phyloP scores from a whole-genome alignment of 2,797 vertebrate species.

The Helostoma temminkii region DNA sequence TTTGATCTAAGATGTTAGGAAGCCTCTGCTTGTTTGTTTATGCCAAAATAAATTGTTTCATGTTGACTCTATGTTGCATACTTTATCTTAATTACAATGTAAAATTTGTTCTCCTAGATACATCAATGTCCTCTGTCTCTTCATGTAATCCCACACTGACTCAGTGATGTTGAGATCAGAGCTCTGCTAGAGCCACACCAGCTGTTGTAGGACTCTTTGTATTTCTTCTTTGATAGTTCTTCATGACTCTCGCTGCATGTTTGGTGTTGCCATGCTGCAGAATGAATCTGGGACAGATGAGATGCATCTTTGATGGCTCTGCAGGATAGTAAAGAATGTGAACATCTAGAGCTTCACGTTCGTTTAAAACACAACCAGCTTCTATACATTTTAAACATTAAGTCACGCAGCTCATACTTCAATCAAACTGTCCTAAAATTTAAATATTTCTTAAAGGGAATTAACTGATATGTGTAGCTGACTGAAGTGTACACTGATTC shows the following conservation, averaged over 20 bases:
- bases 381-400: background rate
- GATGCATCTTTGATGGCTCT: background rate
- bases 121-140: background rate
- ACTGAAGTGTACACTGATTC: slow-evolving; percentile 11
- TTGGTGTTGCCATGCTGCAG: background rate
- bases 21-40: too few species aligned
- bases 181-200: background rate
- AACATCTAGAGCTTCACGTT: background rate
- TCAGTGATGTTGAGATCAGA: too few species aligned
- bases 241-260: too few species aligned
- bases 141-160: background rate
- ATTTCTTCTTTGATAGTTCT: background rate
- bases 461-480: background rate
- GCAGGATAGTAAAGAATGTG: background rate
- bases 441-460: too few species aligned
- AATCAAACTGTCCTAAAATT: too few species aligned
- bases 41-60: background rate
- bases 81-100: too few species aligned
- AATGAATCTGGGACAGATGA: background rate
- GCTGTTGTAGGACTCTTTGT: background rate
- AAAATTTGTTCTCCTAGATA: too few species aligned
- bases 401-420: background rate
- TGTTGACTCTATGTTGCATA: background rate
- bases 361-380: background rate
- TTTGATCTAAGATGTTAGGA: too few species aligned